Base-by-base conservation (phyloP, 2,888 invertebrate genomes). In the Cataglyphis rosenhaueri region DNA sequence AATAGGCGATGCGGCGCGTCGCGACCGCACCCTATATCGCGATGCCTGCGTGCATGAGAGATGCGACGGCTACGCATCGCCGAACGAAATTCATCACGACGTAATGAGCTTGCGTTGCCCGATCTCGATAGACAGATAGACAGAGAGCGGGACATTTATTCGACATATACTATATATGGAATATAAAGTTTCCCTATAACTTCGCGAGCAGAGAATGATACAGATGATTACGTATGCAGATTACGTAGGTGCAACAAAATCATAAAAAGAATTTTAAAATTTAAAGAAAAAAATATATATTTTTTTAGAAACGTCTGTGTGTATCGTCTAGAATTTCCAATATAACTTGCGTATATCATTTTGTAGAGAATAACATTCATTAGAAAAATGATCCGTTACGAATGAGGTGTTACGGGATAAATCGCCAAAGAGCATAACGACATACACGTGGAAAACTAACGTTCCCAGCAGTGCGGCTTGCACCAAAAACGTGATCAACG, bases 41-140 rank as follows among this genome's bases (percentile, higher is more conserved):
- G n/a, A 52, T 9, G 59, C 59, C 41, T 48, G 61, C 32, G 73
- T 52, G 52, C 52, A n/a, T 52, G 52, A 21, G 61, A 32, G 64
- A 70, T 59, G 35, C 59, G 59, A 32, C 21, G 59, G 68, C 68
- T 78, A 78, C 32, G 76, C 83, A 86, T 87, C 81, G 88, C 79
- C 64, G 66, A 62, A 79, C 82, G 83, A 87, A 79, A 88, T 83
- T 81, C 84, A 70, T 85, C 85, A 86, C 83, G 76, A 79, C 71
- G 81, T 86, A 88, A 88, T 83, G 81, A 84, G 85, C 82, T 86
- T 52, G 78, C 78, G 85, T 64, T 41, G 64, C 21, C 38, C 78
- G 35, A 61, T 61, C 44, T 76, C 68, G 76, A 76, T 38, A 52
- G 52, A 55, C 66, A 12, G 55, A 65, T 76, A 76, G 38, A 65